Evolutionary conservation across 2,888 invertebrate genomes (phyloP).

Genomic region (Corythucha ciliata): DNA sequence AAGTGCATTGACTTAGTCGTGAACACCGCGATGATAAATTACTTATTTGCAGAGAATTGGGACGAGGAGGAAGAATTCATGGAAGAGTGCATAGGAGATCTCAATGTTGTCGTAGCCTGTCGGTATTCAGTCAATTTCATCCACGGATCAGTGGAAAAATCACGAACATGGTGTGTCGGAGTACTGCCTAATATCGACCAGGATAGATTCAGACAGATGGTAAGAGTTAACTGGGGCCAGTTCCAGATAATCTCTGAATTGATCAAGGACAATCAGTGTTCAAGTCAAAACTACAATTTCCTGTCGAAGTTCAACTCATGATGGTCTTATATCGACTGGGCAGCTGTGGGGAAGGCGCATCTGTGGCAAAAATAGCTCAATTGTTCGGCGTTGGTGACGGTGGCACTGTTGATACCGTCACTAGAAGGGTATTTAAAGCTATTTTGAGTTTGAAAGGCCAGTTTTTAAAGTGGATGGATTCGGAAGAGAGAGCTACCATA

Average conservation of each 20-base stretch:
- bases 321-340: conserved; percentile 10
- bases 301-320: conserved; percentile 7
- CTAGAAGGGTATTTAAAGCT: conserved; percentile 3
- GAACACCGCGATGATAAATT: too few relatives aligned
- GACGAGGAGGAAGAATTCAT: conserved; percentile 1
- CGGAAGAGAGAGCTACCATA: background rate
- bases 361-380: conserved; percentile 3
- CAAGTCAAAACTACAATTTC: conserved; percentile 4
- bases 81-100: background rate
- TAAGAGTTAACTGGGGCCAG: conserved; percentile 7
- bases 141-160: conserved; percentile 7
- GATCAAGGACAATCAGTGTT: conserved; percentile 11
- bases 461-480: conserved; percentile 1
- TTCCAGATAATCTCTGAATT: conserved; percentile 1
- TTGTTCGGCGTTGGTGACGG: conserved; percentile 15
- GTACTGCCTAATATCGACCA: conserved; percentile 15
- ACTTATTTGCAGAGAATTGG: too few relatives aligned
- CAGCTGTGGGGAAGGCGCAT: conserved; percentile 7
- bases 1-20: too few relatives aligned
- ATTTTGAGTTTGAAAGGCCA: background rate
- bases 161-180: background rate
- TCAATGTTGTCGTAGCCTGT: background rate
- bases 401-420: conserved; percentile 3
- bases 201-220: conserved; percentile 14
- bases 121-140: conserved; percentile 3